phyloP scores from a whole-genome alignment of 2,797 vertebrate genomes.

The Siniperca obscura region DNA sequence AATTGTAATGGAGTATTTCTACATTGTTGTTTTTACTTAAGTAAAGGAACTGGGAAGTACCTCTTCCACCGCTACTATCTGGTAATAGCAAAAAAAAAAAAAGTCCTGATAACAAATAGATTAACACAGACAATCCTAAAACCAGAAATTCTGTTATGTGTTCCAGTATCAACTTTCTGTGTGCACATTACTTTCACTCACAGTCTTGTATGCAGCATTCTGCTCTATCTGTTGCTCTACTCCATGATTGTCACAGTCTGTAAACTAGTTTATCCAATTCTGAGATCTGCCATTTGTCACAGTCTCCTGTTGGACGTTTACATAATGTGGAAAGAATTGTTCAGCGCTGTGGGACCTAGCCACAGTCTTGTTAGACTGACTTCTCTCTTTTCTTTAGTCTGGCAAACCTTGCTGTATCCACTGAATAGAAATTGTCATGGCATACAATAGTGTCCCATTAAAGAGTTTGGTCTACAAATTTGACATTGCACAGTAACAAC shows the following conservation, averaged over 20 bases:
- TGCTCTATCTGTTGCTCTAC: slow-evolving; percentile 8
- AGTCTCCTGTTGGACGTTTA: slow-evolving; percentile 36
- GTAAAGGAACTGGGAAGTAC: background rate
- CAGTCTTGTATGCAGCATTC: background rate
- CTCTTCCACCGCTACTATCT: background rate
- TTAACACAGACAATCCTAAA: background rate
- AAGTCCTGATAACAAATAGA: background rate
- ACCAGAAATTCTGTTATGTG: background rate
- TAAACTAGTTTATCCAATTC: slow-evolving; percentile 42
- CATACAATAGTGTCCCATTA: background rate
- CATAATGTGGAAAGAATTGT: slow-evolving; percentile 42
- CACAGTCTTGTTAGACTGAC: background rate
- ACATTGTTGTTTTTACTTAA: background rate
- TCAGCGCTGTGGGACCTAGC: slow-evolving; percentile 24
- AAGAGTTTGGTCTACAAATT: background rate
- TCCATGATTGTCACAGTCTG: slow-evolving; percentile 29
- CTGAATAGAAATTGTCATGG: background rate
- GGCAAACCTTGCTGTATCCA: background rate
- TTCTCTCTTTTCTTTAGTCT: slow-evolving; percentile 7
- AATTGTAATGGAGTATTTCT: background rate
- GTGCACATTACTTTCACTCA: background rate
- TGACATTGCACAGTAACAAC: background rate
- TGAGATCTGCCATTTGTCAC: slow-evolving; percentile 40
- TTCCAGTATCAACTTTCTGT: background rate
- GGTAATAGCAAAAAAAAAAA: background rate